phyloP scores from a whole-genome alignment of 2,888 invertebrate species.

The Orthosia gracilis region DNA sequence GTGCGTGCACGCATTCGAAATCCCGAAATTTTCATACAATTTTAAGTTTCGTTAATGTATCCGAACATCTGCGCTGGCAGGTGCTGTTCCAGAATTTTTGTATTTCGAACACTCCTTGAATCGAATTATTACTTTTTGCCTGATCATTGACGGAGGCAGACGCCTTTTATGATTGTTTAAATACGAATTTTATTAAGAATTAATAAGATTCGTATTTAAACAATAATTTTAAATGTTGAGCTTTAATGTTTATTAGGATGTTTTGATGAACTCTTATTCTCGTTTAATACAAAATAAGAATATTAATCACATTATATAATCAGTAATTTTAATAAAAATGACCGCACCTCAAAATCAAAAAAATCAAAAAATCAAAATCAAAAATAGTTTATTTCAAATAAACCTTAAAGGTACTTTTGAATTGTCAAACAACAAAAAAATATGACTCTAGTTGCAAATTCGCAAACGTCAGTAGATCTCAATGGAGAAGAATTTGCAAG shows the following conservation, averaged over 20 bases:
- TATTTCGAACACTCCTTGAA: constrained; percentile 69
- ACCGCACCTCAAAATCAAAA: no score
- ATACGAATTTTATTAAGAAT: constrained; percentile 40
- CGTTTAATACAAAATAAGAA: neutral
- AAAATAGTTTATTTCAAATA: no score
- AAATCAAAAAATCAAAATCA: no score
- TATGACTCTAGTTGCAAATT: no score
- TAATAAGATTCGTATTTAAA: no score
- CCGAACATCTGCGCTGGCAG: constrained; percentile 86
- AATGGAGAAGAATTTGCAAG: no score
- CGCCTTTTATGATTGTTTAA: constrained; percentile 23
- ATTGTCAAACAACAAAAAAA: no score
- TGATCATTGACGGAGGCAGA: constrained; percentile 26
- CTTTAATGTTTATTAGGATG: constrained; percentile 25
- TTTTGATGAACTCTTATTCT: constrained; percentile 6
- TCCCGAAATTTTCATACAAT: constrained; percentile 80
- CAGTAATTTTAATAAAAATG: neutral
- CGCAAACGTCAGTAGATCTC: no score
- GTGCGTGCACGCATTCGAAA: constrained; percentile 80
- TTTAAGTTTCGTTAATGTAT: constrained; percentile 75
- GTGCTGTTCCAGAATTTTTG: constrained; percentile 81
- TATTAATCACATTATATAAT: neutral
- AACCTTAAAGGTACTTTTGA: no score
- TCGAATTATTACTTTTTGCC: constrained; percentile 38
- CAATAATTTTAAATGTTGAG: constrained; percentile 20